Conservation (phyloP, 2,888 invertebrate genomes). For the Coenonympha arcania region DNA sequence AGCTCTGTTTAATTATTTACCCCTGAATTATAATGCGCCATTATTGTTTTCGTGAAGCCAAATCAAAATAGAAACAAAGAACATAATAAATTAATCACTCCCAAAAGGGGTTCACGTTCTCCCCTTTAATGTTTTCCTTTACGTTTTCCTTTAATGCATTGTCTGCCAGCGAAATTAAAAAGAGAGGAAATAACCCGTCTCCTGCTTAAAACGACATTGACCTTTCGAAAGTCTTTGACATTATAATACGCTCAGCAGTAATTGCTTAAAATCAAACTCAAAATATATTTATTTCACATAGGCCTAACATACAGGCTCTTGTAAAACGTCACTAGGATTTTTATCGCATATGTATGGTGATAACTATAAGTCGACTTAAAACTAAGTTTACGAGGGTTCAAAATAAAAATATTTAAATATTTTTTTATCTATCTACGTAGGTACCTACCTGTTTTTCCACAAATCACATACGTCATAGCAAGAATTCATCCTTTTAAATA, state of each 20-base stretch:
- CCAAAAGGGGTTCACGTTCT: conserved; percentile 58
- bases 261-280: background rate
- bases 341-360: no score
- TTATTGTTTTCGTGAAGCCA: conserved; percentile 29
- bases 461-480: no score
- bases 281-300: no score
- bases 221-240: conserved; percentile 37
- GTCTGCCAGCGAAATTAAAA: conserved; percentile 71
- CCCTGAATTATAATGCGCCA: conserved; percentile 7
- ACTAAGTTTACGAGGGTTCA: no score
- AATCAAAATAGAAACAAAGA: conserved; percentile 71
- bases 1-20: conserved; percentile 8
- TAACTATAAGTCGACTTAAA: no score
- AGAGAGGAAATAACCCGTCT: conserved; percentile 60
- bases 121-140: conserved; percentile 70
- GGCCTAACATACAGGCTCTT: no score
- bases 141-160: conserved; percentile 69
- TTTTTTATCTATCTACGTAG: no score
- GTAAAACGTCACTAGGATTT: no score
- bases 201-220: conserved; percentile 52
- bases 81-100: conserved; percentile 72
- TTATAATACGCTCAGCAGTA: background rate
- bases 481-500: conserved; percentile 8
- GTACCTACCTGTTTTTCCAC: no score
- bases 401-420: no score